These are phyloP conservation scores for Capromys pilorides DNA, from an alignment of 2,797 vertebrate species.

Conservation along the genomic window DNA sequence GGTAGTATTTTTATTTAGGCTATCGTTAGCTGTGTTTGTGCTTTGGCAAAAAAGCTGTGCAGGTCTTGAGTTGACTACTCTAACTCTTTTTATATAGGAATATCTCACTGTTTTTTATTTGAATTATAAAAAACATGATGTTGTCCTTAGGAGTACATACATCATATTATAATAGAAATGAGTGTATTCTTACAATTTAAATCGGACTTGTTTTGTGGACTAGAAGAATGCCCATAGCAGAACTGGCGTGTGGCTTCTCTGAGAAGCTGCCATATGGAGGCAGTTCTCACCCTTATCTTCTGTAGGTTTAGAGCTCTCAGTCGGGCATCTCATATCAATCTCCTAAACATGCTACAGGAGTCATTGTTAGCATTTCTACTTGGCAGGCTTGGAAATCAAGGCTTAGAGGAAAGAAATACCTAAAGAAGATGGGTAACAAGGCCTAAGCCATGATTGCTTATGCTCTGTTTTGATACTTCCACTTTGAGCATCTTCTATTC, in stretches of 20 bases:
- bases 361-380: neutral
- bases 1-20: neutral
- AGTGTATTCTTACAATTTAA: neutral
- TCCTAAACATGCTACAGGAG: neutral
- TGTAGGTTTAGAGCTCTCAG: neutral
- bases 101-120: neutral
- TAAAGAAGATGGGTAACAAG: neutral
- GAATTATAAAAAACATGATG: neutral
- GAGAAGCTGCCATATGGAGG: neutral
- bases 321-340: neutral
- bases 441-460: neutral
- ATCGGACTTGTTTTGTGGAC: neutral
- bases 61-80: neutral
- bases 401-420: neutral
- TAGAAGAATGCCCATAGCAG: neutral
- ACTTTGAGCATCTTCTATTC: neutral
- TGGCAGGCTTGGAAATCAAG: neutral
- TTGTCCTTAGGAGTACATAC: neutral
- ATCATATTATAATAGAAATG: neutral
- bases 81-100: slow-evolving; percentile 1
- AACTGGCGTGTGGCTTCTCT: neutral
- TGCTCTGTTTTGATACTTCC: neutral
- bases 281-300: neutral
- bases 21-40: neutral
- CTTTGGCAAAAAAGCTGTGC: neutral